Conservation (phyloP, 2,888 invertebrate species). For the Lasioglossum morio region DNA sequence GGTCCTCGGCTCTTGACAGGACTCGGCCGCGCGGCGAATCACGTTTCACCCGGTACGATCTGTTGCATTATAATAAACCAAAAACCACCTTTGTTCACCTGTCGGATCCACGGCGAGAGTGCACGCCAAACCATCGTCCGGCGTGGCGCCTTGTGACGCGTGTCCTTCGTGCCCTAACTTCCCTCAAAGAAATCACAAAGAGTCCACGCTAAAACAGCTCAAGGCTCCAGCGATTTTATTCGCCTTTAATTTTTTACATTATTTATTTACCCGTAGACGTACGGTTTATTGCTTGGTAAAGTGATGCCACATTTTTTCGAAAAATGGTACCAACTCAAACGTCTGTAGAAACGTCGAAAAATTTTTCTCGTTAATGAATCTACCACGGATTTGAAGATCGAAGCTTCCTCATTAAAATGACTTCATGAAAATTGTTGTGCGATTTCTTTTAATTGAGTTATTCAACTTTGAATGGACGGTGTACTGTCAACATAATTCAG, state of each 20-base stretch:
- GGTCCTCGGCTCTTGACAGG: constrained; percentile 53
- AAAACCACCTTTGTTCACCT: constrained; percentile 48
- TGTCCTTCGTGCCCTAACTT: not conserved
- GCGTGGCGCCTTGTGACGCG: constrained; percentile 17
- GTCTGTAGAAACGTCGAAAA: not conserved
- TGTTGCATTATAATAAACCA: constrained; percentile 51
- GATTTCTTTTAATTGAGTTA: not conserved
- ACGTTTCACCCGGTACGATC: constrained; percentile 49
- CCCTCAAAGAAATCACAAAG: not conserved
- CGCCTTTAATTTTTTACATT: too few species aligned
- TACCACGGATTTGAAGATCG: not conserved
- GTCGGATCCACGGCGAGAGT: constrained; percentile 6
- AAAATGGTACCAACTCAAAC: not conserved
- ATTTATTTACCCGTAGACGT: too few species aligned
- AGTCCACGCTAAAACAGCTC: too few species aligned
- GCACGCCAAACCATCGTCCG: not conserved
- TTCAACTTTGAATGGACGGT: not conserved
- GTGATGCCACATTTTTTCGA: not conserved
- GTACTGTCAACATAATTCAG: not conserved
- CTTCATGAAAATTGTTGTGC: not conserved
- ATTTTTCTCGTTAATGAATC: not conserved
- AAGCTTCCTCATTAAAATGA: not conserved
- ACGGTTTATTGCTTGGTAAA: too few species aligned
- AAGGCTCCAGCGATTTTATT: too few species aligned
- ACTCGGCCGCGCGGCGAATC: constrained; percentile 48